Base-by-base conservation (phyloP, 2,113 vertebrate species). In the Gallinago paraguaiae region DNA sequence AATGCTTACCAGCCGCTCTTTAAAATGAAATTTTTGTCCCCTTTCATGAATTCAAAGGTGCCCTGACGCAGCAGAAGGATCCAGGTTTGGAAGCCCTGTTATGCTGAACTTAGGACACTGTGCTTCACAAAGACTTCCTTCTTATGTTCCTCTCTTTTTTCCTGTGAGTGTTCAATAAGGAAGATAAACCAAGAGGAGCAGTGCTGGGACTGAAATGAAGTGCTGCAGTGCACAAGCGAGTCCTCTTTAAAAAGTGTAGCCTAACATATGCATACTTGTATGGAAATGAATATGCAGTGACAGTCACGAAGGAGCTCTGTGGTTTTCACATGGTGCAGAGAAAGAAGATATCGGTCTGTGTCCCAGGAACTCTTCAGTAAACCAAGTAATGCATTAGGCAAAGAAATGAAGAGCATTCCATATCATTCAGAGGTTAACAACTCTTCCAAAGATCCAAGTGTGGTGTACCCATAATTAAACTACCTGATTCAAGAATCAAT, bases 211-310 rank as follows among this genome's bases (percentile, higher is more conserved):
- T 67, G 64, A 25, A 59, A 31, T 8, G 0, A 35, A 60, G 86
- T n/a, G 5, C 88, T 83, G 71, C 76, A 65, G 63, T 0, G 14
- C 82, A 46, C 64, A 39, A 48, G 22, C 45, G 17, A 80, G 54
- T 31, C 48, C 50, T 80, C 76, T n/a, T 41, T 35, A 48, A 43
- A 19, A 78, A 67, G 20, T 17, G 33, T 48, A 75, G 77, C n/a
- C 35, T 59, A 78, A 82, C 88, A 51, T 84, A 75, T 35, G 43
- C 59, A 15, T 20, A 60, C 60, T 92, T 59, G 37, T 39, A 51
- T 50, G 65, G 83, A 90, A 92, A 82, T 74, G 51, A 84, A 82
- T 56, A 57, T 56, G 69, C 74, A 85, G 45, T 6, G 70, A 84
- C 53, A 89, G 71, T 39, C 89, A 74, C 31, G 7, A 56, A 91